A percentile compares a stretch with the other conserved stretches of the same genome.
Evolutionary conservation across 2,888 invertebrate genomes (phyloP).

Genomic region (Polyommatus iphigenia): DNA sequence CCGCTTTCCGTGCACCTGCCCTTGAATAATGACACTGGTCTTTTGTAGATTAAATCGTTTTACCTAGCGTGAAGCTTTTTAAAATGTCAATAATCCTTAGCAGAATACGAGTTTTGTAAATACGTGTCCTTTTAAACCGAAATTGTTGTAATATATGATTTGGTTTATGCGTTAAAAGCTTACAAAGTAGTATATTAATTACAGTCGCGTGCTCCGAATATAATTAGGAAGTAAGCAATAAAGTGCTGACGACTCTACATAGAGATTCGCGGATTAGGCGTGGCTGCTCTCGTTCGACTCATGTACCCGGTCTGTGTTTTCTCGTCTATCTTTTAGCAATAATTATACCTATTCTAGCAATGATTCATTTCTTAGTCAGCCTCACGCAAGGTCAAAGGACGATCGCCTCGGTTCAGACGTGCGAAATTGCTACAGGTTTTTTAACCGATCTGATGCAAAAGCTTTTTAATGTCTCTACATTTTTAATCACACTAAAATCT

Average conservation of each 20-base stretch:
- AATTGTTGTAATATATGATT: neutral
- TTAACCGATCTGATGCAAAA: neutral
- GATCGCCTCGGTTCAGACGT: neutral
- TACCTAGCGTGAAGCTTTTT: slow-evolving; percentile 13
- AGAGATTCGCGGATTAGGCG: slow-evolving; percentile 20
- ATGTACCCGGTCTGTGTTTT: neutral
- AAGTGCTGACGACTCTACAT: neutral
- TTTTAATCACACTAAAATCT: neutral
- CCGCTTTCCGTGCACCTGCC: slow-evolving; percentile 64
- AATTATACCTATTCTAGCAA: slow-evolving; percentile 31
- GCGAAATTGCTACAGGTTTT: neutral
- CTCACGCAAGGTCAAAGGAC: slow-evolving; percentile 33
- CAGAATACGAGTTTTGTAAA: neutral
- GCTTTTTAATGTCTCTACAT: neutral
- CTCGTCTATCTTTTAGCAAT: slow-evolving; percentile 8
- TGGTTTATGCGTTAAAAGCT: neutral
- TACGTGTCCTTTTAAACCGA: neutral
- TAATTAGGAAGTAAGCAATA: slow-evolving; percentile 12
- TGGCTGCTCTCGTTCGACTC: neutral
- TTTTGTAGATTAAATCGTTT: slow-evolving; percentile 39
- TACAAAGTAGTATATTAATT: neutral
- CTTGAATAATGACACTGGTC: slow-evolving; percentile 38
- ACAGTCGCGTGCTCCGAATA: neutral
- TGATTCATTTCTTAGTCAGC: slow-evolving; percentile 34
- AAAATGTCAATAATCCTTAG: neutral